Evolutionary conservation across 2,888 invertebrate species (phyloP).

Genomic region (Nezara viridula): DNA sequence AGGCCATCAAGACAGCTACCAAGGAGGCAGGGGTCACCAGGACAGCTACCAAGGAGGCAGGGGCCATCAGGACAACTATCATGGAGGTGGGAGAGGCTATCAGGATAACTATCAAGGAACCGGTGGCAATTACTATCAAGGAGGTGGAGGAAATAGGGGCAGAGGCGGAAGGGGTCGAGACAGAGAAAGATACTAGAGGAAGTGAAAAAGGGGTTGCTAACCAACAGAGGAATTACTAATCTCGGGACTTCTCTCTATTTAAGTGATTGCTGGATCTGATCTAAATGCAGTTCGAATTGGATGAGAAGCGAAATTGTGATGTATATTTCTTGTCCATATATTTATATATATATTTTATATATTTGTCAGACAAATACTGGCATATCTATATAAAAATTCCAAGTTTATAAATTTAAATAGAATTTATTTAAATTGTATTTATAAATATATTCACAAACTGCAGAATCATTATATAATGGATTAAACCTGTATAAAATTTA

Average conservation of each 20-base stretch:
- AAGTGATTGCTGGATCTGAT: background rate
- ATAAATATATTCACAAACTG: background rate
- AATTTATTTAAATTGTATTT: background rate
- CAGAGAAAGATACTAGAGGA: slow-evolving; percentile 57
- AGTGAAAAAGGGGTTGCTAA: background rate
- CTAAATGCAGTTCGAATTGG: background rate
- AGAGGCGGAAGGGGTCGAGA: slow-evolving; percentile 61
- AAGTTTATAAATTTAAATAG: background rate
- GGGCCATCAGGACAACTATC: slow-evolving; percentile 66
- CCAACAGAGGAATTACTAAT: background rate
- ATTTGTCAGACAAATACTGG: background rate
- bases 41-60: slow-evolving; percentile 56
- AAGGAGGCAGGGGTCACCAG: slow-evolving; percentile 63
- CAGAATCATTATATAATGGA: background rate
- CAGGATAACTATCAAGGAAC: slow-evolving; percentile 66
- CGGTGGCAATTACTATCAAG: slow-evolving; percentile 64
- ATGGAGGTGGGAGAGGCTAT: slow-evolving; percentile 61
- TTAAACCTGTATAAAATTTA: background rate
- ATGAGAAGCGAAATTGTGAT: background rate
- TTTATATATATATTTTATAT: background rate
- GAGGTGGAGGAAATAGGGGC: slow-evolving; percentile 58
- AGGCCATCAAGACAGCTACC: slow-evolving; percentile 60
- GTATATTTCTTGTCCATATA: background rate
- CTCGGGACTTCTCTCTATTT: background rate
- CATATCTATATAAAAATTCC: background rate